A percentile compares a stretch with the other conserved stretches of the same genome.
Evolutionary conservation across 2,113 vertebrate species (phyloP).

Genomic region (Xiphophorus hellerii): DNA sequence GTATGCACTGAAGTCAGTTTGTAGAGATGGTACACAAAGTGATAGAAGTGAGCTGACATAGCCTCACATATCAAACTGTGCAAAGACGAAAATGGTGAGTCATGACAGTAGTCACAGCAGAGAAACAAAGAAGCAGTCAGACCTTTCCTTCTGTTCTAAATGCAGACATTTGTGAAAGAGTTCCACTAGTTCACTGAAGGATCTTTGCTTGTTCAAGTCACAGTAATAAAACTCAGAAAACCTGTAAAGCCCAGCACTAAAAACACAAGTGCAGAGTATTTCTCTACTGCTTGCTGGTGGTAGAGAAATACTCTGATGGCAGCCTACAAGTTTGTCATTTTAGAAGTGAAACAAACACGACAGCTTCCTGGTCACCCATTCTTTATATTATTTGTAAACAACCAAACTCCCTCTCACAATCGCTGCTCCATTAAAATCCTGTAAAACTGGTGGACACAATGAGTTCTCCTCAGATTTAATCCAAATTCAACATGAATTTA

Average conservation of each 20-base stretch:
- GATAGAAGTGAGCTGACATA: conserved; percentile 20
- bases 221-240: too few relatives aligned
- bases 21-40: conserved; percentile 31
- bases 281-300: too few relatives aligned
- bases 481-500: background rate
- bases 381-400: background rate
- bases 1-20: conserved; percentile 38
- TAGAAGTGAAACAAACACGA: too few relatives aligned
- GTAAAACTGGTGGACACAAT: background rate
- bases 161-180: background rate
- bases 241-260: too few relatives aligned
- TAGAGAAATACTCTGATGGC: too few relatives aligned
- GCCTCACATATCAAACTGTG: conserved; percentile 13
- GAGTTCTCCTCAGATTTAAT: too few relatives aligned
- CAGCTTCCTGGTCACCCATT: background rate
- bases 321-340: too few relatives aligned
- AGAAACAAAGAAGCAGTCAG: background rate
- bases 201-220: too few relatives aligned
- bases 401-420: too few relatives aligned
- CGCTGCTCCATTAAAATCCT: too few relatives aligned
- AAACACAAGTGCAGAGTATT: background rate
- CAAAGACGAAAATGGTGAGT: background rate
- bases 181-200: too few relatives aligned
- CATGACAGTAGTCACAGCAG: background rate
- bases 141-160: background rate